phyloP scores from a whole-genome alignment of 2,797 vertebrate genomes.

The Phataginus tricuspis region DNA sequence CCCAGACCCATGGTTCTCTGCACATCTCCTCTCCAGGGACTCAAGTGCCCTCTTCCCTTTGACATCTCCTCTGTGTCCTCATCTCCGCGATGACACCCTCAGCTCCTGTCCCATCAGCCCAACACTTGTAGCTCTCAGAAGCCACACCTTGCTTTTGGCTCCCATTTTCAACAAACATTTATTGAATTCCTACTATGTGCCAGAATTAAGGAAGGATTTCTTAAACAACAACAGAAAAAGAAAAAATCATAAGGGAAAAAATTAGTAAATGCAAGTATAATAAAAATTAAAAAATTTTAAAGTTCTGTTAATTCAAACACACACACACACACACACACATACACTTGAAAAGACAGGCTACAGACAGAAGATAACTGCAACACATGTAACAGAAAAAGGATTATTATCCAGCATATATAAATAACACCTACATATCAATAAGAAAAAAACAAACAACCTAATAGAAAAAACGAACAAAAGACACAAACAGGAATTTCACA shows the following conservation, averaged over 20 bases:
- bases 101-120: neutral
- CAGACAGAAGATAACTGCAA: neutral
- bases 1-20: neutral
- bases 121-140: neutral
- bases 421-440: neutral
- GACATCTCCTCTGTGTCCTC: neutral
- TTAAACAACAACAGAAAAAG: neutral
- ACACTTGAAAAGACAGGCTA: neutral
- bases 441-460: neutral
- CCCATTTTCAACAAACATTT: neutral
- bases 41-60: neutral
- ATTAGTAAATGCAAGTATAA: neutral
- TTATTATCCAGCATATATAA: neutral
- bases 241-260: neutral
- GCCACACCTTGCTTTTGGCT: neutral
- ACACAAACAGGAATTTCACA: neutral
- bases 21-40: neutral
- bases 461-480: neutral
- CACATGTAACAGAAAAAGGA: neutral
- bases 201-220: slow-evolving; percentile 15
- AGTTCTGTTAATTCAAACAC: neutral
- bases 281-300: neutral
- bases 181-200: neutral
- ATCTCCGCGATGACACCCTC: neutral
- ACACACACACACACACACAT: neutral